These are phyloP conservation scores for Melanotaenia parkinsoni DNA, from an alignment of 2,797 vertebrate genomes.

Conservation along the genomic window DNA sequence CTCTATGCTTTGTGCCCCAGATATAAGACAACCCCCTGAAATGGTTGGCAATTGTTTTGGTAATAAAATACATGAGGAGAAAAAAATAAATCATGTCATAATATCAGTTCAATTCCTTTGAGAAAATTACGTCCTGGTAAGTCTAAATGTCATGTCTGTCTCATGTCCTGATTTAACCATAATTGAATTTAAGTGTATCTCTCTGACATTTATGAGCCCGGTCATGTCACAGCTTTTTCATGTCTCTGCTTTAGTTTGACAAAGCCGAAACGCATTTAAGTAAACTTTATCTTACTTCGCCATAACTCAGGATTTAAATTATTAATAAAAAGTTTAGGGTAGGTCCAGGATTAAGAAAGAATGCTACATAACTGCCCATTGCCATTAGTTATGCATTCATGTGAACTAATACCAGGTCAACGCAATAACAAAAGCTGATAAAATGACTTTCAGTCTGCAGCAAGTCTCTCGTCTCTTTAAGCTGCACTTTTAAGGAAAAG, in stretches of 20 bases:
- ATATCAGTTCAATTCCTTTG: conserved; percentile 4
- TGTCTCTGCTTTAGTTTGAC: background rate
- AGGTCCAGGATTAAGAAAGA: too few relatives aligned
- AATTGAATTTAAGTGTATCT: background rate
- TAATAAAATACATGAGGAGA: conserved; percentile 20
- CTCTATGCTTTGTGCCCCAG: conserved; percentile 18
- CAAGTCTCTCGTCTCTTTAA: too few relatives aligned
- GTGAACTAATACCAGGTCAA: too few relatives aligned
- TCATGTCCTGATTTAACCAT: conserved; percentile 6
- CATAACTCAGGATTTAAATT: too few relatives aligned
- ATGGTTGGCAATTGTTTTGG: conserved; percentile 39
- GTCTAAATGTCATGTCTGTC: background rate
- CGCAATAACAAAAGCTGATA: too few relatives aligned
- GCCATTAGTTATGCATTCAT: too few relatives aligned
- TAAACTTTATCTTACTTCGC: too few relatives aligned
- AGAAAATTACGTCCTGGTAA: conserved; percentile 2
- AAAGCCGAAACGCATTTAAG: background rate
- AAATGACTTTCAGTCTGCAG: too few relatives aligned
- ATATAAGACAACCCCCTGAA: conserved; percentile 28
- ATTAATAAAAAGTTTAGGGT: too few relatives aligned
- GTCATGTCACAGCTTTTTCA: background rate
- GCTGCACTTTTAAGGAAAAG: too few relatives aligned
- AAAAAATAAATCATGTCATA: conserved; percentile 14
- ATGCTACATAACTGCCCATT: too few relatives aligned
- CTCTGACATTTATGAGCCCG: background rate